Evolutionary conservation across 1,140 invertebrate genomes (phyloP).

Genomic region (Caenorhabditis brenneri): DNA sequence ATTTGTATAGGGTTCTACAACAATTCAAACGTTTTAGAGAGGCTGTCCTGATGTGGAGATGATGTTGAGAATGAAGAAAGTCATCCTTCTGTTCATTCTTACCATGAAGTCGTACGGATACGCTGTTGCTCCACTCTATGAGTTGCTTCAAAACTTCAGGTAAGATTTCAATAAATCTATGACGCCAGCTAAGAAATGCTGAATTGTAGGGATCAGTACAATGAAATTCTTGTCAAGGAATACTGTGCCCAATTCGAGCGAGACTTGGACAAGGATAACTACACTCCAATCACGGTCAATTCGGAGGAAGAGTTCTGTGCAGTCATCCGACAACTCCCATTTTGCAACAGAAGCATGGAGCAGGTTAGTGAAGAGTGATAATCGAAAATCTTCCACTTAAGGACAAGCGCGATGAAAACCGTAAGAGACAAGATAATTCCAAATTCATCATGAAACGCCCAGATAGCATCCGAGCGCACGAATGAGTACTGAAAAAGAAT

Average conservation of each 20-base stretch:
- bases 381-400: too few species aligned
- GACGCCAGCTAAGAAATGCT: too few species aligned
- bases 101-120: conserved; percentile 93
- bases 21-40: conserved; percentile 74
- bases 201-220: conserved; percentile 84
- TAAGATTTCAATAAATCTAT: conserved; percentile 26
- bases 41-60: conserved; percentile 89
- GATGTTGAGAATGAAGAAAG: conserved; percentile 91
- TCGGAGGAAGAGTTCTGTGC: conserved; percentile 83
- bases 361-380: conserved; percentile 75
- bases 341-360: conserved; percentile 82
- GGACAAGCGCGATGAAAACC: too few species aligned
- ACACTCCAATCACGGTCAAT: conserved; percentile 85
- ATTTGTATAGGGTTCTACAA: conserved; percentile 19
- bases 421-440: too few species aligned
- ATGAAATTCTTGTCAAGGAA: conserved; percentile 90
- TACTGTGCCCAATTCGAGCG: conserved; percentile 93
- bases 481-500: too few species aligned
- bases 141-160: conserved; percentile 89
- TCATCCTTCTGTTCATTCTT: conserved; percentile 92
- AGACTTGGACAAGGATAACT: conserved; percentile 91
- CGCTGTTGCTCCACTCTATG: conserved; percentile 84
- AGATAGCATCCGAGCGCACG: too few species aligned
- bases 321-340: conserved; percentile 87
- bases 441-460: too few species aligned